Conservation (phyloP, 2,113 vertebrate species). For the Oxyura jamaicensis region DNA sequence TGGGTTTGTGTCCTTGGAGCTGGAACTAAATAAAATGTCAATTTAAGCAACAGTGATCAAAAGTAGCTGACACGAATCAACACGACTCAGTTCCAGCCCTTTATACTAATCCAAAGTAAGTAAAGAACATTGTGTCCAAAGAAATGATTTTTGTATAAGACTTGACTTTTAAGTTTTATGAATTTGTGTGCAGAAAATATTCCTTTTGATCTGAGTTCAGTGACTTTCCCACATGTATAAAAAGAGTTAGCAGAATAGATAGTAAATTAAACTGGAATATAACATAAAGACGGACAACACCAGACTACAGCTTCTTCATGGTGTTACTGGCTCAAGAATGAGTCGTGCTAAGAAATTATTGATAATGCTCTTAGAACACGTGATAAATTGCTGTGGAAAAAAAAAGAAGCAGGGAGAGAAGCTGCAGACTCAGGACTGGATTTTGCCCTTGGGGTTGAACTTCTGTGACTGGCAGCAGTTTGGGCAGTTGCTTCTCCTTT, state of each 20-base stretch:
- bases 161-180: conserved; percentile 66
- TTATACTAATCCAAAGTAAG: conserved; percentile 71
- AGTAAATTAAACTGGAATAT: conserved; percentile 34
- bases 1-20: conserved; percentile 32
- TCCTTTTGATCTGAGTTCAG: conserved; percentile 66
- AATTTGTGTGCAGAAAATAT: conserved; percentile 52
- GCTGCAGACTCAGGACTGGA: background rate
- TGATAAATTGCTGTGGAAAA: background rate
- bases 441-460: background rate
- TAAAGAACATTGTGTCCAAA: conserved; percentile 70
- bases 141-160: conserved; percentile 44
- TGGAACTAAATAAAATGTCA: conserved; percentile 56
- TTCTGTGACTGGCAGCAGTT: background rate
- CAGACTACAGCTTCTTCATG: background rate
- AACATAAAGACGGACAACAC: background rate
- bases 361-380: background rate
- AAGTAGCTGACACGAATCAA: conserved; percentile 51
- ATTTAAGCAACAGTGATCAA: conserved; percentile 66
- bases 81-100: conserved; percentile 31
- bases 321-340: background rate
- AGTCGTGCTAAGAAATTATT: background rate
- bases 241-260: conserved; percentile 18
- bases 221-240: conserved; percentile 30
- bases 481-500: background rate
- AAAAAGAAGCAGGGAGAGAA: background rate